Evolutionary conservation across 1,140 invertebrate genomes (phyloP).

Genomic region (Aleiodes sp.): DNA sequence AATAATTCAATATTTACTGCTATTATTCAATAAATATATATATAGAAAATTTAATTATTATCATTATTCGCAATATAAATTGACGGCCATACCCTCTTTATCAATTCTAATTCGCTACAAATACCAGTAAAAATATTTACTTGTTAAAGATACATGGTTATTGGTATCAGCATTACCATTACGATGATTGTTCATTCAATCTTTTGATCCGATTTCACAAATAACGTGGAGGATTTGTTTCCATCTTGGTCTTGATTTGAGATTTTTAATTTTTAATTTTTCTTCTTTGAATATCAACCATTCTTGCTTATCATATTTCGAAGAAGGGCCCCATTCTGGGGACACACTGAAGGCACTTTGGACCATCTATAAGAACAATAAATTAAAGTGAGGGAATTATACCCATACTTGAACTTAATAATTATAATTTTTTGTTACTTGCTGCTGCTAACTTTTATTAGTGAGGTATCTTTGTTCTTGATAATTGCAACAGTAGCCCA

Average conservation of each 20-base stretch:
- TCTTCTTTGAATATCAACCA: conserved; percentile 59
- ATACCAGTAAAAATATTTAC: too few species aligned
- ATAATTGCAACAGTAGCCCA: conserved; percentile 43
- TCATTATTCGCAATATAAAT: too few species aligned
- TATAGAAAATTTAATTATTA: too few species aligned
- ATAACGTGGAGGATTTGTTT: conserved; percentile 26
- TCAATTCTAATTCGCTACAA: too few species aligned
- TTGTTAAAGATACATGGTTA: too few species aligned
- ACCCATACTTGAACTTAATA: conserved; percentile 7
- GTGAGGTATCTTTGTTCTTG: conserved; percentile 28
- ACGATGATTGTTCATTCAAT: background rate
- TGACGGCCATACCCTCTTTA: too few species aligned
- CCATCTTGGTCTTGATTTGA: conserved; percentile 21
- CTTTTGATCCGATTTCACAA: conserved; percentile 18
- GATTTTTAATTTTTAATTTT: conserved; percentile 28
- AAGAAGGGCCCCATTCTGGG: conserved; percentile 39
- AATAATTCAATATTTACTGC: too few species aligned
- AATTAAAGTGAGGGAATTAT: conserved; percentile 13
- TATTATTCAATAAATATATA: too few species aligned
- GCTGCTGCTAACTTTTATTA: conserved; percentile 14
- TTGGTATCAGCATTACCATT: too few species aligned
- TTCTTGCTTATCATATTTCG: conserved; percentile 58
- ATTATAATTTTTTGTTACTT: background rate
- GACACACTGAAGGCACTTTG: conserved; percentile 27
- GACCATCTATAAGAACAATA: conserved; percentile 21